Percentiles rank a stretch among this genome's conserved stretches.
These are phyloP conservation scores for Teinopalpus imperialis DNA, from an alignment of 2,888 invertebrate genomes.

Conservation along the genomic window DNA sequence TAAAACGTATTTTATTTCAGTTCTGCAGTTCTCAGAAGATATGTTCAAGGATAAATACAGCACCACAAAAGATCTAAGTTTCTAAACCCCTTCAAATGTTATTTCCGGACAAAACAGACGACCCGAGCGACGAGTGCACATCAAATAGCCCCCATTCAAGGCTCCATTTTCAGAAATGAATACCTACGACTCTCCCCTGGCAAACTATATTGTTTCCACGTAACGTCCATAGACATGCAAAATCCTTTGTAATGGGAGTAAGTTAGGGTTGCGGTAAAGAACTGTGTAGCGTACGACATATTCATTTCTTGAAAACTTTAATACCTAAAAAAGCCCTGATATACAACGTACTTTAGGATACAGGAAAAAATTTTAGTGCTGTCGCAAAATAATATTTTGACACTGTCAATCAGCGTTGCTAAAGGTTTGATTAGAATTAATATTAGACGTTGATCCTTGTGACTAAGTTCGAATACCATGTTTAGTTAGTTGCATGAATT, in stretches of 20 bases:
- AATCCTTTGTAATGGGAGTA: constrained; percentile 16
- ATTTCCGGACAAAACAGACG: constrained; percentile 20
- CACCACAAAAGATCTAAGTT: constrained; percentile 16
- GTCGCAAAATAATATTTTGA: too few relatives aligned
- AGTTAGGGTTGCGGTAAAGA: constrained; percentile 8
- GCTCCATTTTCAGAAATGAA: constrained; percentile 20
- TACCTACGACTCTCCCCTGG: constrained; percentile 18
- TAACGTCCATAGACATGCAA: constrained; percentile 11
- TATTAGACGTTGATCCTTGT: too few relatives aligned
- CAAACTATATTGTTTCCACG: constrained; percentile 12
- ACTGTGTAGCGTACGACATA: too few relatives aligned
- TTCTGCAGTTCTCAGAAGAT: too few relatives aligned
- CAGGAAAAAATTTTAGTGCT: too few relatives aligned
- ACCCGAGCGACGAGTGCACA: constrained; percentile 25
- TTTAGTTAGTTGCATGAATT: too few relatives aligned
- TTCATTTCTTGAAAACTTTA: too few relatives aligned
- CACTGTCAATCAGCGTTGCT: too few relatives aligned
- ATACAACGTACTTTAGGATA: too few relatives aligned
- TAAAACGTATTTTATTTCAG: neutral
- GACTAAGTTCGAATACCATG: too few relatives aligned
- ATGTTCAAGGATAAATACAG: constrained; percentile 15
- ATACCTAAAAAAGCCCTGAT: too few relatives aligned
- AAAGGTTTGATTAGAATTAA: too few relatives aligned
- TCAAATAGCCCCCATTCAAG: constrained; percentile 26
- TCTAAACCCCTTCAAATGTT: constrained; percentile 26